phyloP scores from a whole-genome alignment of 2,888 invertebrate species.

The Nymphalis polychloros region DNA sequence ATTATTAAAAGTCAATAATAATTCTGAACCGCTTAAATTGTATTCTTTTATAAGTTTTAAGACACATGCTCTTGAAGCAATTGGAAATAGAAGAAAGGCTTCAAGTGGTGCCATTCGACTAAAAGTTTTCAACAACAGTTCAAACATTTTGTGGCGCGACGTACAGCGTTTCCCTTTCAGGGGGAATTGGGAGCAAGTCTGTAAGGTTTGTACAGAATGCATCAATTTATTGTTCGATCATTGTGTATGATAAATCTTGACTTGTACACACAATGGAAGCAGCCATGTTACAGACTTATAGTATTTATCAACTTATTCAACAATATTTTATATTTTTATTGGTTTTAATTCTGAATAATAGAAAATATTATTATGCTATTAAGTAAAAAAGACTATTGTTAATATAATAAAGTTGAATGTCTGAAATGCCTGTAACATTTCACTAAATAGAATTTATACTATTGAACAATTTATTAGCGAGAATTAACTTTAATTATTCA shows the following conservation, averaged over 20 bases:
- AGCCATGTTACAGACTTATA: too few species aligned
- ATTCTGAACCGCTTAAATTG: constrained; percentile 42
- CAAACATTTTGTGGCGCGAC: constrained; percentile 76
- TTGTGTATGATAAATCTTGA: constrained; percentile 1
- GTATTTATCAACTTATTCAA: too few species aligned
- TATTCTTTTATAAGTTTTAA: constrained; percentile 67
- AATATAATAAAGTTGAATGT: not conserved
- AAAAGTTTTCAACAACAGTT: constrained; percentile 79
- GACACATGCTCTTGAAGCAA: constrained; percentile 55
- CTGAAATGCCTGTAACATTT: constrained; percentile 5
- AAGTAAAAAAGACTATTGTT: not conserved
- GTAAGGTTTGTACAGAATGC: constrained; percentile 53
- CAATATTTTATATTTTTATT: too few species aligned
- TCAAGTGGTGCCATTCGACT: constrained; percentile 63
- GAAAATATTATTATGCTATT: too few species aligned
- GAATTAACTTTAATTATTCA: constrained; percentile 77
- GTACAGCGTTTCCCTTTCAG: constrained; percentile 75
- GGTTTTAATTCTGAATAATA: too few species aligned
- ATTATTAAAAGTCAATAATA: too few species aligned
- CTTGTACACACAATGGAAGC: not conserved
- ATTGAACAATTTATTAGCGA: constrained; percentile 48
- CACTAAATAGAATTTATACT: constrained; percentile 38
- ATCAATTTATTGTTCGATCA: constrained; percentile 40
- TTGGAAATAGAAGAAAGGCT: constrained; percentile 59
- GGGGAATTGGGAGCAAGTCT: constrained; percentile 44